Evolutionary conservation across 2,113 vertebrate species (phyloP).

Genomic region (Sisor rabdophorus): DNA sequence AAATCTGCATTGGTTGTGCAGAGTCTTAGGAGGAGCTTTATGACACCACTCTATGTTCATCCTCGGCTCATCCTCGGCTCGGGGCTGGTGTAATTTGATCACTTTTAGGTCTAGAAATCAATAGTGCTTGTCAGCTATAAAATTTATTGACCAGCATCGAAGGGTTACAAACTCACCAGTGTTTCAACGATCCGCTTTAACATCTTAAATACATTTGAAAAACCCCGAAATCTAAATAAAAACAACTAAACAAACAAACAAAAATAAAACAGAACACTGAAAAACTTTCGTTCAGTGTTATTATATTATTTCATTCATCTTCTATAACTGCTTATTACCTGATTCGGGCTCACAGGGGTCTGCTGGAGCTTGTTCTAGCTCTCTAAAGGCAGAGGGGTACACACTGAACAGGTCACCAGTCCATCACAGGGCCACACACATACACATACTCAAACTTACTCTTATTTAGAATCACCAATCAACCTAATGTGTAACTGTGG

Average conservation of each 20-base stretch:
- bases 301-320: too few species aligned
- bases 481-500: too few species aligned
- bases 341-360: too few species aligned
- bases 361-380: too few species aligned
- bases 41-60: constrained; percentile 9
- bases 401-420: too few species aligned
- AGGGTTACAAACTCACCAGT: constrained; percentile 40
- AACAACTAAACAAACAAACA: background rate
- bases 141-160: constrained; percentile 56
- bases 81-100: constrained; percentile 53
- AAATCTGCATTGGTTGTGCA: background rate
- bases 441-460: too few species aligned
- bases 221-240: background rate
- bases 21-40: background rate
- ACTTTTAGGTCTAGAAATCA: constrained; percentile 49
- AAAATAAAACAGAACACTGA: background rate
- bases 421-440: too few species aligned
- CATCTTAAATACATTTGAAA: constrained; percentile 9
- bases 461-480: too few species aligned
- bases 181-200: constrained; percentile 34
- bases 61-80: constrained; percentile 16
- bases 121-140: constrained; percentile 63
- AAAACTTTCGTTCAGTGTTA: background rate
- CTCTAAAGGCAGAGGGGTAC: too few species aligned
- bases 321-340: too few species aligned